phyloP scores from a whole-genome alignment of 2,113 vertebrate genomes.

The Mormoops blainvillei region DNA sequence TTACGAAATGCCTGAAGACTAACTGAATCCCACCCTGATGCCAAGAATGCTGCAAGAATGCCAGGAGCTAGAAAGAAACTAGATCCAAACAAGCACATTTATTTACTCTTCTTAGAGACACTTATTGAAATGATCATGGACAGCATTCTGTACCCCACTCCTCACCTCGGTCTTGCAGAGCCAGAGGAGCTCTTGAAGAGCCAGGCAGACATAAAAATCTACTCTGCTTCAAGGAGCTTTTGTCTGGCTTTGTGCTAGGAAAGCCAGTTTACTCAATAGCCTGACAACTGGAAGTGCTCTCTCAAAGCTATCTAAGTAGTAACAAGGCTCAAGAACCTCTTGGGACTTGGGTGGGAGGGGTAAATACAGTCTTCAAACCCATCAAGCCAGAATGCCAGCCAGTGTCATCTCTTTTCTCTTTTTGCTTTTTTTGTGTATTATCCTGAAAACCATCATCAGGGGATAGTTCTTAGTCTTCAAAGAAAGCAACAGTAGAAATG shows the following conservation, averaged over 20 bases:
- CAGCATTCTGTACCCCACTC: not conserved
- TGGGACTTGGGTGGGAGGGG: not conserved
- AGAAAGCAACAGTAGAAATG: conserved; percentile 12
- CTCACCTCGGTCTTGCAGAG: not conserved
- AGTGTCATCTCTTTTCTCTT: not conserved
- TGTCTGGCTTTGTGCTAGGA: not conserved
- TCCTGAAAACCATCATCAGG: not conserved
- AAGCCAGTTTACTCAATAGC: not conserved
- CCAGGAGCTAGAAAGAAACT: not conserved
- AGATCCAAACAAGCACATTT: not conserved
- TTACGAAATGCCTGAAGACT: conserved; percentile 4
- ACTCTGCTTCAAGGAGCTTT: not conserved
- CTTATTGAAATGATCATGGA: not conserved
- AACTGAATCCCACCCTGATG: not conserved
- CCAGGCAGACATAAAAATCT: not conserved
- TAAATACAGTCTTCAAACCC: not conserved
- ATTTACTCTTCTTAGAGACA: not conserved
- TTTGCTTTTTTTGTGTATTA: not conserved
- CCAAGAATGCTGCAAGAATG: not conserved
- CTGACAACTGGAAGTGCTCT: not conserved
- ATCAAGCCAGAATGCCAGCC: not conserved
- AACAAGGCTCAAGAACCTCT: not conserved
- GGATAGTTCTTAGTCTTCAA: conserved; percentile 10
- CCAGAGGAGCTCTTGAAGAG: not conserved
- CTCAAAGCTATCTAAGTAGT: not conserved